These are phyloP conservation scores for Hydrotaea diabolus DNA, from an alignment of 2,888 invertebrate species.

Conservation along the genomic window DNA sequence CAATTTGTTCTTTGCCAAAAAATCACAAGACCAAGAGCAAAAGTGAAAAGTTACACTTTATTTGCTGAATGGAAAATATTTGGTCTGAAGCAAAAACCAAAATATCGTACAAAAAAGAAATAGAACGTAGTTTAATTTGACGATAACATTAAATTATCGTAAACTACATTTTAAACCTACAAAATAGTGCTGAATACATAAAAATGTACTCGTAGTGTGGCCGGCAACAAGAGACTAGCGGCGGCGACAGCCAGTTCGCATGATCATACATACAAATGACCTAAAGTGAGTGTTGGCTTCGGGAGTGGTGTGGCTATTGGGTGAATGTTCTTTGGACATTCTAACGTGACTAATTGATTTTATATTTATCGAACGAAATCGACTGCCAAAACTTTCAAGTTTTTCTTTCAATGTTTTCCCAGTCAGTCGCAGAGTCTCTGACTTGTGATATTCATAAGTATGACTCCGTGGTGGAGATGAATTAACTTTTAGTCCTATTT, in stretches of 20 bases:
- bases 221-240: neutral
- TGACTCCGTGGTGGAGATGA: too few relatives aligned
- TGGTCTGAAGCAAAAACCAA: neutral
- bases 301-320: too few relatives aligned
- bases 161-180: neutral
- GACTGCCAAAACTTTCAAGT: too few relatives aligned
- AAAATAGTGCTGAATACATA: neutral
- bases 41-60: conserved; percentile 9
- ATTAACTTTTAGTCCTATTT: too few relatives aligned
- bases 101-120: neutral
- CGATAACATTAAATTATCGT: conserved; percentile 20
- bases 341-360: too few relatives aligned
- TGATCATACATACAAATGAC: conserved; percentile 6
- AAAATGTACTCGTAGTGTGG: too few relatives aligned
- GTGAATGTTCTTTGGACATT: neutral
- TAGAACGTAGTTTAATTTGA: neutral
- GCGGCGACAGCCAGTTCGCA: neutral
- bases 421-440: too few relatives aligned
- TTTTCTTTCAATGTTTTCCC: too few relatives aligned
- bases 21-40: neutral
- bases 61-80: conserved; percentile 6
- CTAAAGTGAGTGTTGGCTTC: neutral
- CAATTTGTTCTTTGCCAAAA: neutral
- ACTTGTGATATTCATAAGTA: too few relatives aligned
- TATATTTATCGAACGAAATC: too few relatives aligned